Percentiles rank a stretch among this genome's conserved stretches.
These are phyloP conservation scores for Drosophila obscura DNA, from an alignment of 1,140 invertebrate species.

Conservation along the genomic window DNA sequence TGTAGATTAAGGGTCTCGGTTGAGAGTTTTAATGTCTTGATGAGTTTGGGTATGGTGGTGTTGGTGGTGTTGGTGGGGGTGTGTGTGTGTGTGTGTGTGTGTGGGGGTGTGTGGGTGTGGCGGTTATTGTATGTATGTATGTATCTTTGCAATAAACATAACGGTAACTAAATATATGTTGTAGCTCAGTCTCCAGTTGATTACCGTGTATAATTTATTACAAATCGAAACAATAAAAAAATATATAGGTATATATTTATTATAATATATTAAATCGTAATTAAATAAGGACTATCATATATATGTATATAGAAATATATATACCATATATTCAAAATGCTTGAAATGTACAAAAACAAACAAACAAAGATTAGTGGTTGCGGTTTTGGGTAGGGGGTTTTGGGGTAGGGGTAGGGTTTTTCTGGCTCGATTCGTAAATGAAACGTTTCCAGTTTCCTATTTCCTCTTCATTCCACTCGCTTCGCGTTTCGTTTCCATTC, in stretches of 20 bases:
- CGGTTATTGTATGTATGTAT: conserved; percentile 13
- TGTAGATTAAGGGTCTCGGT: too few relatives aligned
- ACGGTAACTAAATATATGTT: conserved; percentile 83
- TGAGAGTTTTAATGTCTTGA: conserved; percentile 6
- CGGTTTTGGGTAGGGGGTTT: conserved; percentile 1
- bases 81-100: conserved; percentile 1
- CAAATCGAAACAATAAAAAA: conserved; percentile 64
- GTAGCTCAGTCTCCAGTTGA: conserved; percentile 83
- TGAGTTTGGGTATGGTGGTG: conserved; percentile 4
- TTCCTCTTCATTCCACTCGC: conserved; percentile 24
- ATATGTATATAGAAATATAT: conserved; percentile 44
- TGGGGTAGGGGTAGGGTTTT: conserved; percentile 5
- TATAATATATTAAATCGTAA: conserved; percentile 47
- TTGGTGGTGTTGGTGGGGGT: not conserved
- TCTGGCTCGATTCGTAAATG: conserved; percentile 6
- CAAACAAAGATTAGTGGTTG: conserved; percentile 44
- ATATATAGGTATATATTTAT: conserved; percentile 28
- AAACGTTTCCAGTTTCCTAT: conserved; percentile 22
- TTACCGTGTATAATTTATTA: conserved; percentile 74
- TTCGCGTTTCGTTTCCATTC: conserved; percentile 50
- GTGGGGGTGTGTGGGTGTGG: not conserved
- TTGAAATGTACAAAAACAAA: conserved; percentile 60
- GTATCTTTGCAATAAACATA: conserved; percentile 73
- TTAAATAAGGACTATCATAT: conserved; percentile 51
- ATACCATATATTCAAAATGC: conserved; percentile 44